These are phyloP conservation scores for Opisthocomus hoazin DNA, from an alignment of 2,113 vertebrate species.

Conservation along the genomic window DNA sequence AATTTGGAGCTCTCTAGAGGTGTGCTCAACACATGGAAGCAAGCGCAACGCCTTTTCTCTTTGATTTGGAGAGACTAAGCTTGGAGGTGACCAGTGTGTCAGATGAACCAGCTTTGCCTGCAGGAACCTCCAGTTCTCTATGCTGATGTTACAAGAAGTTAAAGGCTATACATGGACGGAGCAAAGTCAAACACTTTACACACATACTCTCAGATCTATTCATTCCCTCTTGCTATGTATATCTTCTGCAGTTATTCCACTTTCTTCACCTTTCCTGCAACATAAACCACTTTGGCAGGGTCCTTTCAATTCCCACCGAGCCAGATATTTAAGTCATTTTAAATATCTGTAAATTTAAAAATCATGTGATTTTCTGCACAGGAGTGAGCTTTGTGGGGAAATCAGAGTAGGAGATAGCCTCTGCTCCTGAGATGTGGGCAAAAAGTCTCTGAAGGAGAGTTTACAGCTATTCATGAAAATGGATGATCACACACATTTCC, in stretches of 20 bases:
- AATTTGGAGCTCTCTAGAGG: not conserved
- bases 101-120: not conserved
- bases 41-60: not conserved
- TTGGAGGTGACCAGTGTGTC: not conserved
- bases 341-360: too few relatives aligned
- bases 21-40: accelerated
- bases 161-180: not conserved
- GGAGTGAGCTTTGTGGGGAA: not conserved
- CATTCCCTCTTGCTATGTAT: not conserved
- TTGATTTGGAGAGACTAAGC: not conserved
- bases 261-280: not conserved
- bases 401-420: not conserved
- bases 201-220: not conserved
- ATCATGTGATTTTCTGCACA: not conserved
- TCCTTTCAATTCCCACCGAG: not conserved
- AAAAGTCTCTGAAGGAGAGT: not conserved
- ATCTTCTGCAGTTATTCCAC: not conserved
- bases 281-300: not conserved
- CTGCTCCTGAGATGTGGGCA: not conserved
- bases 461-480: not conserved
- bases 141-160: not conserved
- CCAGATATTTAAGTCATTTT: not conserved
- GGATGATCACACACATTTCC: not conserved
- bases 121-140: not conserved
- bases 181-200: not conserved